Percentiles rank a stretch among this genome's conserved stretches.
phyloP scores from a whole-genome alignment of 2,113 vertebrate genomes.

The Ondatra zibethicus region DNA sequence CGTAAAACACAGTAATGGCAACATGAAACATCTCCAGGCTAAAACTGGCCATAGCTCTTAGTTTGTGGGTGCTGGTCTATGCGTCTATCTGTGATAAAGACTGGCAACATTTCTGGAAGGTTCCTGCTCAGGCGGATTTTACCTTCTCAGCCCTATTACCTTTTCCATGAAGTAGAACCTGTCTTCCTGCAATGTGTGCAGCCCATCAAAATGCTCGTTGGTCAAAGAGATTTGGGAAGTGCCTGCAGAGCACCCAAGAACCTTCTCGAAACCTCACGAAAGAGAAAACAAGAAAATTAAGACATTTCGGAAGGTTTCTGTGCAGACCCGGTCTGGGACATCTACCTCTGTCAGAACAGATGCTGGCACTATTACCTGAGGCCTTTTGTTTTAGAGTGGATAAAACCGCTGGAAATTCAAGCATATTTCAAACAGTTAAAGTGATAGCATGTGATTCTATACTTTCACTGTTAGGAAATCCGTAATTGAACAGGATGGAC shows the following conservation, averaged over 20 bases:
- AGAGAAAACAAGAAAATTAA: neutral
- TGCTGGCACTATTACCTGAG: neutral
- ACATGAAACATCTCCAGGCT: neutral
- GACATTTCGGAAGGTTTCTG: neutral
- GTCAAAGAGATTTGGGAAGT: conserved; percentile 27
- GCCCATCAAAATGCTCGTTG: neutral
- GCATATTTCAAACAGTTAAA: conserved; percentile 27
- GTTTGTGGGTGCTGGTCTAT: neutral
- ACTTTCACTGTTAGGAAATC: neutral
- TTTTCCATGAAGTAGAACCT: neutral
- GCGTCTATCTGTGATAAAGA: neutral
- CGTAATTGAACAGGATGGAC: neutral
- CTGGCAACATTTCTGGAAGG: neutral
- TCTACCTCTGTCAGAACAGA: neutral
- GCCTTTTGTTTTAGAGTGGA: neutral
- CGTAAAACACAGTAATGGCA: neutral
- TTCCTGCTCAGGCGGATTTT: neutral
- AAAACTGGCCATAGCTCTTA: neutral
- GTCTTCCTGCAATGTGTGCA: neutral
- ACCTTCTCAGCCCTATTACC: neutral
- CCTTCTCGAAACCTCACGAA: neutral
- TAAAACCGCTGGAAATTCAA: conserved; percentile 13
- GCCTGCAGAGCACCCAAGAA: neutral
- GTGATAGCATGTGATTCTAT: neutral
- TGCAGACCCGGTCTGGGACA: neutral